Evolutionary conservation across 2,888 invertebrate species (phyloP), one percentile per base, ranked within the genome.

Genomic region (Linnaemya vulpina): DNA sequence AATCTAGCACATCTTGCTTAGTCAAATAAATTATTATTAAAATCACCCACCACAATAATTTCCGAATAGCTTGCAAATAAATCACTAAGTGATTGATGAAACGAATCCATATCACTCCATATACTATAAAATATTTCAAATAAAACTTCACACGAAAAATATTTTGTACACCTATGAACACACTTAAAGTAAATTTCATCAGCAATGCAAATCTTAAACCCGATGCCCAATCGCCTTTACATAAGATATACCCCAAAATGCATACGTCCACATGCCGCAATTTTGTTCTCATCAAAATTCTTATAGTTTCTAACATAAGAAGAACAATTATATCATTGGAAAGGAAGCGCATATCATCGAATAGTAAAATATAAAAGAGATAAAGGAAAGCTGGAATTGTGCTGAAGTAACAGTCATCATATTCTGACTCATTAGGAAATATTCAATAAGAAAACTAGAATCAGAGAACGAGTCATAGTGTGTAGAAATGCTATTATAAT

Each of bases 261-360:
- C 17, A 10, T 3, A 46, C 46, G n/a, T 51, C 3, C 3, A 51
- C 17, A n/a, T 17, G 17, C 13, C 17, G n/a, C 51, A 5, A 51
- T 17, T 1, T 17, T 4, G 3, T 2, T 13, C 51, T 17, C 7
- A 10, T 55, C 25, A 22, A n/a, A 11, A 25, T 55, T 13, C 25
- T 10, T 55, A 13, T 55, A 22, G 25, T 25, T 25, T 13, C 55
- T 55, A 10, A 55, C 22, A 13, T 25, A 55, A 9, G 4, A 3
- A 13, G 55, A 4, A 10, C 22, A 13, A 10, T 25, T 13, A 25
- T 25, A 13, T 13, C 11, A 25, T 25, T 10, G 22, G 7, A 11
- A 55, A 25, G 25, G 55, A 55, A 55, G 55, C 55, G 25, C 25
- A 55, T 55, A 55, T 55, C 20, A 55, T 10, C 25, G 55, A 55